Base-by-base conservation (phyloP, 2,113 vertebrate genomes). In the Scomber scombrus region DNA sequence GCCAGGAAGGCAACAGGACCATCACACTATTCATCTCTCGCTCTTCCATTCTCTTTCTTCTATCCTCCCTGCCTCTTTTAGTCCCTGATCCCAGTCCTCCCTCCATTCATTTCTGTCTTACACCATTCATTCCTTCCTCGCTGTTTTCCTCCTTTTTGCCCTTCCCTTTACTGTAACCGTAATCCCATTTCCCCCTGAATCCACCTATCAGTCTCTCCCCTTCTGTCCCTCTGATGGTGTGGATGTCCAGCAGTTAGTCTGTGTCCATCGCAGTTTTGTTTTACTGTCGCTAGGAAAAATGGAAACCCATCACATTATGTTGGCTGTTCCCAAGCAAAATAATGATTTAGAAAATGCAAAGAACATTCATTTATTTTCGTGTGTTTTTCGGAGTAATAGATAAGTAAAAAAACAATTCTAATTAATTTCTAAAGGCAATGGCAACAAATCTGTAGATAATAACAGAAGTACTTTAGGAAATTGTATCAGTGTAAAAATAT, bases 21-120 rank as follows among this genome's bases (percentile, higher is more conserved):
- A 78, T 85, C 76, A 75, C 40, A 11, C 69, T 61, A 75, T 79
- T 81, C 54, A 66, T 90, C 78, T 85, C 26, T 71, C 45, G 19
- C 70, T 73, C 70, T 80, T 85, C 81, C 55, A 70, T 73, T 82
- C 70, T 67, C 78, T 80, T 75, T 45, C n/a, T n/a, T 76, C 71
- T 55, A 49, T 69, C 80, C 56, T 69, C 70, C 16, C 50, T 71
- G 4, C 52, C 19, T 74, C 43, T 71, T 61, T 58, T 66, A 56
- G 43, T 43, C 66, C 49, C 40, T 56, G 50, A 58, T 73, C 57
- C 47, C 62, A 19, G 31, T 63, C 68, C 57, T 68, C 55, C 60
- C 52, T 23, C 12, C 31, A 58, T 67, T 52, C 49, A 12, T 75
- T 72, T 50, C 11, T 26, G 34, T 49, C 21, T 71, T 46, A 26